A percentile compares a stretch with the other conserved stretches of the same genome.
Evolutionary conservation across 1,140 invertebrate genomes (phyloP).

Genomic region (Dryas iulia): DNA sequence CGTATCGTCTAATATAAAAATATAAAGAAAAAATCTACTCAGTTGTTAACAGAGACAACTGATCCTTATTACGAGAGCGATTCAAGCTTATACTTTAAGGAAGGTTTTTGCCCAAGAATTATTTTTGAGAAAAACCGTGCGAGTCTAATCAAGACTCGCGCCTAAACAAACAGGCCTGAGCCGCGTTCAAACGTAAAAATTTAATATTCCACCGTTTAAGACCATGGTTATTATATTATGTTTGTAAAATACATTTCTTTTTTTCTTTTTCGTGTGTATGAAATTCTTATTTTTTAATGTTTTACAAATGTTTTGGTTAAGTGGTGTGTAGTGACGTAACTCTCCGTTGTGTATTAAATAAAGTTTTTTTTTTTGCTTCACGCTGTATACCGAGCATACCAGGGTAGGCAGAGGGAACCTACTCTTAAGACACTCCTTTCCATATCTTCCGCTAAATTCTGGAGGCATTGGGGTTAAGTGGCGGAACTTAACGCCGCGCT

Average conservation of each 20-base stretch:
- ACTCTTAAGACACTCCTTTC: no score
- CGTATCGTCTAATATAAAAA: conserved; percentile 16
- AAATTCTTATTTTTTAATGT: not conserved
- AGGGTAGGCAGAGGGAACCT: no score
- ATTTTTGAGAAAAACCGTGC: conserved; percentile 24
- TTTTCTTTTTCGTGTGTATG: not conserved
- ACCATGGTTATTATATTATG: not conserved
- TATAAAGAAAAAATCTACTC: not conserved
- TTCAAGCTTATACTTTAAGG: conserved; percentile 23
- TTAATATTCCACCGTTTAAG: conserved; percentile 16
- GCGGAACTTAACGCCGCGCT: no score
- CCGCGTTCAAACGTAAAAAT: conserved; percentile 23
- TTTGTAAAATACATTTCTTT: not conserved
- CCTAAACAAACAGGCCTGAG: conserved; percentile 24
- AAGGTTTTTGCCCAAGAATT: conserved; percentile 19
- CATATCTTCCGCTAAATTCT: no score
- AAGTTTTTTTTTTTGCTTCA: no score
- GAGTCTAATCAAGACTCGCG: conserved; percentile 23
- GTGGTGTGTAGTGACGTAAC: not conserved
- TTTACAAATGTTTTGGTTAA: no score
- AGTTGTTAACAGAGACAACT: conserved; percentile 29
- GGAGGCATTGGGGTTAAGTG: no score
- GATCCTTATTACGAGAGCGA: conserved; percentile 27
- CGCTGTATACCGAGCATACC: no score
- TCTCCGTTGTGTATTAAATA: not conserved